These are phyloP conservation scores for Quiscalus mexicanus DNA, from an alignment of 2,113 vertebrate species.

Conservation along the genomic window DNA sequence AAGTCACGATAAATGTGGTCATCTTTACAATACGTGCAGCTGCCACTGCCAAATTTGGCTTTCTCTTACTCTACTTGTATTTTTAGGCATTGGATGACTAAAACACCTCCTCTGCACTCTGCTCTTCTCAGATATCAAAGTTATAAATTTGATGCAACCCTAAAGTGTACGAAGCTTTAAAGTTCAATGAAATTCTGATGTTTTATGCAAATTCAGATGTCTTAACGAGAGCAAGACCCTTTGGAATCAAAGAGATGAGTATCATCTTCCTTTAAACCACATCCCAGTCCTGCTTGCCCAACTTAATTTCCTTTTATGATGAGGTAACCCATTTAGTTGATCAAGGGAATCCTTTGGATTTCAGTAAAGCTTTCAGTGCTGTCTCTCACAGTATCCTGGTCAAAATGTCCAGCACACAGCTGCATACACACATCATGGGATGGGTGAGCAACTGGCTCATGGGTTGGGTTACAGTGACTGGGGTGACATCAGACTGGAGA, in stretches of 20 bases:
- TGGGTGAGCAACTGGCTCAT: not conserved
- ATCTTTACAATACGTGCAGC: not conserved
- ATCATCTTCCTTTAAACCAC: not conserved
- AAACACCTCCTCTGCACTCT: conserved; percentile 26
- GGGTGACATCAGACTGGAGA: not conserved
- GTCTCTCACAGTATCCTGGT: not conserved
- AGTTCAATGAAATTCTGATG: not conserved
- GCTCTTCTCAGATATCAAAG: conserved; percentile 18
- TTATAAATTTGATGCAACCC: not conserved
- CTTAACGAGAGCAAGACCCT: not conserved
- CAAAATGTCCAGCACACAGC: not conserved
- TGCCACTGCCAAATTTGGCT: conserved; percentile 13
- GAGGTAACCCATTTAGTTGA: not conserved
- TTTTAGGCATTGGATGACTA: conserved; percentile 46
- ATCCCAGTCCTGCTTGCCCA: not conserved
- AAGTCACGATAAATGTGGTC: conserved; percentile 27
- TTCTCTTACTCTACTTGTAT: conserved; percentile 38
- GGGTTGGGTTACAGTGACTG: not conserved
- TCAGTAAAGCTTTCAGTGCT: not conserved
- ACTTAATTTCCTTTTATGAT: not conserved
- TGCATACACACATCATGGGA: not conserved
- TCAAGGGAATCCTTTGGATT: not conserved
- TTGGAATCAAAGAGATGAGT: not conserved
- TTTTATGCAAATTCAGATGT: not conserved
- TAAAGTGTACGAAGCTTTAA: not conserved